These are phyloP conservation scores for Ciconia nigra DNA, from an alignment of 2,797 vertebrate genomes.

Conservation along the genomic window DNA sequence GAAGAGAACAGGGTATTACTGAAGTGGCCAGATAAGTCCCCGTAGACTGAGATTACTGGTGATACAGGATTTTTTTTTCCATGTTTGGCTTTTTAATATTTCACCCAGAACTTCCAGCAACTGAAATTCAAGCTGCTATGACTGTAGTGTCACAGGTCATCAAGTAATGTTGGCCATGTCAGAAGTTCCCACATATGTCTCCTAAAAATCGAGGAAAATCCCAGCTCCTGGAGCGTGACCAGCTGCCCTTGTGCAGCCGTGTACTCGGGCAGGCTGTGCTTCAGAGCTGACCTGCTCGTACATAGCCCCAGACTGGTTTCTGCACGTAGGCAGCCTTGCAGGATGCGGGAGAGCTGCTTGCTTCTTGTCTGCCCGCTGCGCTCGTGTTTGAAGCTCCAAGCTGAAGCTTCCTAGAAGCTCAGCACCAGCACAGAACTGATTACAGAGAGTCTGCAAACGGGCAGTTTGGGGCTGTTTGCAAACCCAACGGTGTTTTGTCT, in stretches of 20 bases:
- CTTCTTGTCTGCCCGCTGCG: background rate
- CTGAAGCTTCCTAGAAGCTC: background rate
- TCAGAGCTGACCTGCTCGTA: background rate
- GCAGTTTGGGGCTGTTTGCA: background rate
- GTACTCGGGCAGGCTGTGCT: too few relatives aligned
- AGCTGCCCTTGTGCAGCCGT: background rate
- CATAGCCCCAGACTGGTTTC: background rate
- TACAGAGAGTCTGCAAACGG: background rate
- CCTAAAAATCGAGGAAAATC: background rate
- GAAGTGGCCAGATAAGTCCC: too few relatives aligned
- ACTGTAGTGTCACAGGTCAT: background rate
- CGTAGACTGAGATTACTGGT: background rate
- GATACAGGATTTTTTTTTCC: background rate
- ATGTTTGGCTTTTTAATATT: too few relatives aligned
- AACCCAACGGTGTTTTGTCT: background rate
- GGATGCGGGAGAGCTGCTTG: too few relatives aligned
- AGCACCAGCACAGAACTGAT: fast-evolving
- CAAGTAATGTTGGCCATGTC: fast-evolving
- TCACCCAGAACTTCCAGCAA: background rate
- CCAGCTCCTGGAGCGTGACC: background rate
- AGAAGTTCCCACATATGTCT: background rate
- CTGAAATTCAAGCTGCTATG: background rate
- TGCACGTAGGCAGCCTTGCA: background rate
- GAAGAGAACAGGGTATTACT: background rate
- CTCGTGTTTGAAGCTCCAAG: background rate